These are phyloP conservation scores for Nipponia nippon DNA, from an alignment of 2,113 vertebrate genomes.

Conservation along the genomic window DNA sequence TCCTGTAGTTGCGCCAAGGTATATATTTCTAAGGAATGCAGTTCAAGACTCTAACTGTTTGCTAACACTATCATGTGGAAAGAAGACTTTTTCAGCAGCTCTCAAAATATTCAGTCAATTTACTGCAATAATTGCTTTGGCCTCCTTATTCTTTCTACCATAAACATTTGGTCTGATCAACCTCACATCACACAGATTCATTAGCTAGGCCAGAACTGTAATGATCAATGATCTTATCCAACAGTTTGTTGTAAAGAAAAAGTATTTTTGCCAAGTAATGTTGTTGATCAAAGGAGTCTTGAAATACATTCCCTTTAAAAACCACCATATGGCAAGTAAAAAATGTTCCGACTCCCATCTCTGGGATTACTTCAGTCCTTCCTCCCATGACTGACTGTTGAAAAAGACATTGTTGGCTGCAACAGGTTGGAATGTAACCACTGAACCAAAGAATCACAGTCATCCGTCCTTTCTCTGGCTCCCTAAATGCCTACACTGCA, in stretches of 20 bases:
- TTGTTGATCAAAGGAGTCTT: neutral
- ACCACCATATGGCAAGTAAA: neutral
- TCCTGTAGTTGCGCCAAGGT: neutral
- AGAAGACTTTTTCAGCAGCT: neutral
- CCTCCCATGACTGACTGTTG: neutral
- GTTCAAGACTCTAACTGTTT: neutral
- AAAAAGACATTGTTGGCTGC: neutral
- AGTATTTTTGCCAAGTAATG: neutral
- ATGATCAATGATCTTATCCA: neutral
- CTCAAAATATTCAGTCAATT: neutral
- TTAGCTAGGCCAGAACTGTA: neutral
- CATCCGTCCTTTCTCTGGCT: neutral
- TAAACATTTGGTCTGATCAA: neutral
- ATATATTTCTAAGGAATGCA: neutral
- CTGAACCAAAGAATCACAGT: neutral
- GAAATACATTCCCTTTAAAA: neutral
- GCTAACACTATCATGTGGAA: neutral
- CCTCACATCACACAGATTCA: neutral
- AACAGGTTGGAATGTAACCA: neutral
- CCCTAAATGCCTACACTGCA: neutral
- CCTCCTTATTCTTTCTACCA: neutral
- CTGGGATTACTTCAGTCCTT: neutral
- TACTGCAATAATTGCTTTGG: neutral
- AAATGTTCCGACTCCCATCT: neutral
- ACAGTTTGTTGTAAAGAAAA: neutral